phyloP scores from a whole-genome alignment of 2,888 invertebrate species.

The Sericinus montela region DNA sequence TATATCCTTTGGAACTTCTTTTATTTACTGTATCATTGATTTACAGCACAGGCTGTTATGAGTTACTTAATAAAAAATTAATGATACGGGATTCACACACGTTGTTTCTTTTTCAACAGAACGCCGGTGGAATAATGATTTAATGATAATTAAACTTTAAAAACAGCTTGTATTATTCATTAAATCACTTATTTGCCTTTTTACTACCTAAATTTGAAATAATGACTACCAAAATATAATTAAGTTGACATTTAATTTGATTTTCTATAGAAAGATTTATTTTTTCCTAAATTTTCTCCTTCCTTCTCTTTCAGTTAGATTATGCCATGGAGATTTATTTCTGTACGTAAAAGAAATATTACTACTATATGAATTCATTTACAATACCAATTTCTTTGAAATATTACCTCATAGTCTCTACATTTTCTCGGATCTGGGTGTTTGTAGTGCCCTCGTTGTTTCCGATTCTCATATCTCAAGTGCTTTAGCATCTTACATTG shows the following conservation, averaged over 20 bases:
- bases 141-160: not conserved
- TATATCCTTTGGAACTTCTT: not conserved
- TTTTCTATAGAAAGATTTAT: not conserved
- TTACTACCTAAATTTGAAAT: not conserved
- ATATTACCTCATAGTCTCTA: no score
- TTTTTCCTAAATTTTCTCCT: no score
- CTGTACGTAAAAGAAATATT: not conserved
- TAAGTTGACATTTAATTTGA: not conserved
- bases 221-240: not conserved
- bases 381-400: no score
- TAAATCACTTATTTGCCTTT: not conserved
- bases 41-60: not conserved
- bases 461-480: no score
- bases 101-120: not conserved
- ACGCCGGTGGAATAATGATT: not conserved
- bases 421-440: no score
- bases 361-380: no score
- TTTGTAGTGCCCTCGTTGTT: no score
- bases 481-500: no score
- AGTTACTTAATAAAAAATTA: not conserved
- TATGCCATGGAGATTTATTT: not conserved
- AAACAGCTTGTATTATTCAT: not conserved
- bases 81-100: slow-evolving; percentile 7
- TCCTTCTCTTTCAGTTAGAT: not conserved
- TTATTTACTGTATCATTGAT: slow-evolving; percentile 1